Conservation (phyloP, 1,140 invertebrate species). For the Philotrypesis tridentata region DNA sequence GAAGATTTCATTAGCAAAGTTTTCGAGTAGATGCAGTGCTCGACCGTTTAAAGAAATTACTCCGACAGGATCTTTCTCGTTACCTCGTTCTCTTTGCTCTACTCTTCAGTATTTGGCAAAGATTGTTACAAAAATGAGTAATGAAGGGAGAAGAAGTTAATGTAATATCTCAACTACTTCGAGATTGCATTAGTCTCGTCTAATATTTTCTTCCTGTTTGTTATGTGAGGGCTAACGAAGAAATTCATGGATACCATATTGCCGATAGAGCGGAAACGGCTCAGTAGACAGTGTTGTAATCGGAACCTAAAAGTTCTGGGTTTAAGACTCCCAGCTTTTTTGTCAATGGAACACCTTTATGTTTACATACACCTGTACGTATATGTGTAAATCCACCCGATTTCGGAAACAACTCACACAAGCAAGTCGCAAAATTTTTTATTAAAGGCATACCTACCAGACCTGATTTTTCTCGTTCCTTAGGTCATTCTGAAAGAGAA, state of each 20-base stretch:
- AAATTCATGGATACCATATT: not conserved
- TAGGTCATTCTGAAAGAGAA: too few species aligned
- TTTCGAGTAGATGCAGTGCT: constrained; percentile 10
- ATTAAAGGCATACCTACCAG: too few species aligned
- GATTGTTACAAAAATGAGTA: not conserved
- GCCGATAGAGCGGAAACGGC: too few species aligned
- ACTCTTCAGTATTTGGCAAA: not conserved
- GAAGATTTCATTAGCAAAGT: constrained; percentile 54
- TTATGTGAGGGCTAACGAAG: not conserved
- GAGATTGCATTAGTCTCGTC: not conserved
- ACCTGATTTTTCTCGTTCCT: too few species aligned
- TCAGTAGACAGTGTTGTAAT: too few species aligned
- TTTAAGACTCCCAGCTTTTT: too few species aligned
- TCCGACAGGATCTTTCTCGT: not conserved
- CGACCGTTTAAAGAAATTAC: constrained; percentile 46
- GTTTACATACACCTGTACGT: too few species aligned
- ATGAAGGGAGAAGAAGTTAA: not conserved
- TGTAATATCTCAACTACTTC: not conserved
- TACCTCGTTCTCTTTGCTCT: not conserved
- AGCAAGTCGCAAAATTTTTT: too few species aligned
- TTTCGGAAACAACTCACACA: too few species aligned
- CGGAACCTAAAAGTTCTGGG: too few species aligned
- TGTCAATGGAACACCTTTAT: too few species aligned
- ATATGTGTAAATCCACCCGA: too few species aligned
- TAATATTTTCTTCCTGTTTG: constrained; percentile 11